These are phyloP conservation scores for Kuschelorhynchus macadamiae DNA, from an alignment of 2,888 invertebrate genomes.

Conservation along the genomic window DNA sequence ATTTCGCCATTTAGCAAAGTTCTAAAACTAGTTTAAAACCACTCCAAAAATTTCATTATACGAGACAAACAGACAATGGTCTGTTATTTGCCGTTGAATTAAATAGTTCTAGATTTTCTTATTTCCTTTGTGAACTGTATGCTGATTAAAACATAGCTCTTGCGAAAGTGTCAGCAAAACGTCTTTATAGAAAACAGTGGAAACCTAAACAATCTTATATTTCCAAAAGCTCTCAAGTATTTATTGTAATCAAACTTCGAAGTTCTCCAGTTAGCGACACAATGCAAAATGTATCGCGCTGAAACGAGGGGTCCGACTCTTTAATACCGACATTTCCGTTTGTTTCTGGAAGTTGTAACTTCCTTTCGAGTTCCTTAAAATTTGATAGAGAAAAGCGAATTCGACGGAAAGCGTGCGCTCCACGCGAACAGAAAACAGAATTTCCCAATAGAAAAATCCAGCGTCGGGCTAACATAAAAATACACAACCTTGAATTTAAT, in stretches of 20 bases:
- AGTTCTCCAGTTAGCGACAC: slow-evolving; percentile 22
- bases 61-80: too few species aligned
- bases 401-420: slow-evolving; percentile 14
- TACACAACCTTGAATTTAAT: too few species aligned
- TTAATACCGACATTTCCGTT: slow-evolving; percentile 31
- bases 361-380: slow-evolving; percentile 27
- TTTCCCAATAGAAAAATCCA: slow-evolving; percentile 6
- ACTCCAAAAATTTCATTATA: too few species aligned
- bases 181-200: neutral
- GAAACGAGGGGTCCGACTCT: slow-evolving; percentile 14
- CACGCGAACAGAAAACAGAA: slow-evolving; percentile 9
- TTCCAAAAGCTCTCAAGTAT: slow-evolving; percentile 24
- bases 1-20: too few species aligned
- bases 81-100: too few species aligned
- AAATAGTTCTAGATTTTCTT: too few species aligned
- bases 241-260: slow-evolving; percentile 34
- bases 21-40: too few species aligned
- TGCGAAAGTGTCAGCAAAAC: too few species aligned
- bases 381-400: slow-evolving; percentile 34
- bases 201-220: slow-evolving; percentile 16
- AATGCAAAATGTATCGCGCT: slow-evolving; percentile 32
- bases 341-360: slow-evolving; percentile 37
- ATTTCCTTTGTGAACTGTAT: too few species aligned
- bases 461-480: too few species aligned
- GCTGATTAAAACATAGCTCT: too few species aligned